Base-by-base conservation (phyloP, 2,797 vertebrate genomes). In the Sebastes matsubarae region DNA sequence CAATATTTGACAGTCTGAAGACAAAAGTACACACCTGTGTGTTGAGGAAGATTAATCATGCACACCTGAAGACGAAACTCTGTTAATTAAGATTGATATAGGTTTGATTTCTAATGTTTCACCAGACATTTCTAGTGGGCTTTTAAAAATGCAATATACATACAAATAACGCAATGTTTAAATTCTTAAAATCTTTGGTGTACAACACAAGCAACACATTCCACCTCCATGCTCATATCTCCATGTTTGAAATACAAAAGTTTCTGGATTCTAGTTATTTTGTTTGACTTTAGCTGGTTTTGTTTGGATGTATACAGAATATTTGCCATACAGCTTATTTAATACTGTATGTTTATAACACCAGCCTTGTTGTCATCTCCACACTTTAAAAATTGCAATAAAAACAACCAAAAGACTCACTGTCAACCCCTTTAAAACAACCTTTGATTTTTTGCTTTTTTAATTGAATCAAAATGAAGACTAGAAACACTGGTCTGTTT, bases 291-390 rank as follows among this genome's bases (percentile, higher is more conserved):
- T 11, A 32, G 3, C 25, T 13, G 16, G 2, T 42, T 32, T 77
- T 76, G 30, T 9, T 42, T 55, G 22, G 6, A 76, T 69, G 57
- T 70, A 59, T 50, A 29, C 25, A 68, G 22, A 69, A 29, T 50
- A 34, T 75, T 75, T 80, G 18, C 77, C 36, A 63, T 46, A 46
- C 29, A 69, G 34, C 60, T 46, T 66, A 30, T 85, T 82, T 69
- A 18, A 50, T 50, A 52, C 71, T 72, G 54, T 63, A 70, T 61
- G 72, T 83, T 79, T 64, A 5, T 70, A 46, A 76, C 55, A 65
- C 22, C 29, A 65, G 5, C 11, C 2, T 32, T 36, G 50, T 24
- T 14, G 27, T 68, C 68, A 68, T 50, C 27, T 25, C 18, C 12
- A 71, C 67, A 22, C 34, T 25, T 27, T 9, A 7, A 46, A 72